A percentile compares a stretch with the other conserved stretches of the same genome.
phyloP scores from a whole-genome alignment of 2,113 vertebrate genomes.

The Halichoeres trimaculatus region DNA sequence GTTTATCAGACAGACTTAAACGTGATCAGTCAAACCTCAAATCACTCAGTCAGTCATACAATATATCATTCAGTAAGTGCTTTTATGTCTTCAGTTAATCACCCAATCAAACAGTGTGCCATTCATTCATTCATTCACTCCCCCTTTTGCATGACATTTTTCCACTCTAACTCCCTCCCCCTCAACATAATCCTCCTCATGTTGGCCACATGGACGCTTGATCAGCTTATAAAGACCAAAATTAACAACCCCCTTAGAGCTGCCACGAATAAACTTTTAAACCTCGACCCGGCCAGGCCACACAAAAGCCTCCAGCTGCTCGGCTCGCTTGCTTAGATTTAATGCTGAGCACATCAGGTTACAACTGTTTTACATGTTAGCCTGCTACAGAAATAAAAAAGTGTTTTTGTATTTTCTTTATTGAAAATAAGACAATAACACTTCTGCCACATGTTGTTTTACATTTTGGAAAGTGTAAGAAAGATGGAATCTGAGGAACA shows the following conservation, averaged over 20 bases:
- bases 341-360: constrained; percentile 3
- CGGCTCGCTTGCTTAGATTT: constrained; percentile 11
- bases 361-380: constrained; percentile 35
- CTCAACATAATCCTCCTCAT: constrained; percentile 54
- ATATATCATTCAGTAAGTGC: background rate
- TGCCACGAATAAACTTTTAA: constrained; percentile 57
- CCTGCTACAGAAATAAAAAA: background rate
- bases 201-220: constrained; percentile 54
- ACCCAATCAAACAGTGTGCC: background rate
- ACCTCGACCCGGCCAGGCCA: constrained; percentile 28
- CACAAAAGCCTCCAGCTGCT: constrained; percentile 38
- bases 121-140: constrained; percentile 16
- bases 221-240: constrained; percentile 55
- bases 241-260: constrained; percentile 26
- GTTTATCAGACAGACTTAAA: too few relatives aligned
- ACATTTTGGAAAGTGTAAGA: too few relatives aligned
- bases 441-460: too few relatives aligned
- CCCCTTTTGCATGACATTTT: constrained; percentile 11
- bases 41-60: background rate
- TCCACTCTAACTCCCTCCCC: constrained; percentile 9
- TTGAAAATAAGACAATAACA: too few relatives aligned
- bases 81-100: constrained; percentile 5
- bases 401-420: background rate
- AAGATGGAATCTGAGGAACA: too few relatives aligned
- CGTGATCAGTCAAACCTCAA: background rate